Conservation (phyloP, 2,113 vertebrate genomes). For the Ailuropoda melanoleuca region DNA sequence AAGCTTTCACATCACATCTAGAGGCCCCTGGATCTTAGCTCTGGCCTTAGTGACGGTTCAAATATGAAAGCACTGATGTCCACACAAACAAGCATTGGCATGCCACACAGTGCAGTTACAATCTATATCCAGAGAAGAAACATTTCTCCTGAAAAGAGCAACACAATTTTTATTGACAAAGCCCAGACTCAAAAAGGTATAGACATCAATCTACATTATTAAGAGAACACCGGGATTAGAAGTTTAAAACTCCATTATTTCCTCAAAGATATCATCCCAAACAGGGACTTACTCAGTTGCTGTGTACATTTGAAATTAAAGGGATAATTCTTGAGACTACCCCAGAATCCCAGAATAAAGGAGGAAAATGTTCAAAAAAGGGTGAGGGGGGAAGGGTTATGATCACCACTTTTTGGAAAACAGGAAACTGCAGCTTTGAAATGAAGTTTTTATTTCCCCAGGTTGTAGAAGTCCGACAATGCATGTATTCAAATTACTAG, state of each 20-base stretch:
- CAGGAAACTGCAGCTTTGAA: neutral
- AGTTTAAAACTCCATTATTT: neutral
- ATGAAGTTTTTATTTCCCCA: neutral
- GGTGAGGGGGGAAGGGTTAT: rapidly evolving
- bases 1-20: neutral
- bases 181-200: neutral
- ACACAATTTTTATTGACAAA: slow-evolving; percentile 39
- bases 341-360: neutral
- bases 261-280: neutral
- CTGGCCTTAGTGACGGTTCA: neutral
- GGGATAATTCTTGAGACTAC: neutral
- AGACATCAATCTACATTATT: neutral
- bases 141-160: neutral
- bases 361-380: neutral
- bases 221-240: neutral
- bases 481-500: neutral
- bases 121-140: neutral
- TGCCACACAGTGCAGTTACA: neutral
- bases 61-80: neutral
- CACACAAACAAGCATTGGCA: neutral
- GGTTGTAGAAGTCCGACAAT: neutral
- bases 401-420: neutral
- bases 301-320: neutral
- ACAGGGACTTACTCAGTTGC: neutral
- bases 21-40: neutral